Conservation (phyloP, 2,888 invertebrate genomes). For the Synergus umbraculus region DNA sequence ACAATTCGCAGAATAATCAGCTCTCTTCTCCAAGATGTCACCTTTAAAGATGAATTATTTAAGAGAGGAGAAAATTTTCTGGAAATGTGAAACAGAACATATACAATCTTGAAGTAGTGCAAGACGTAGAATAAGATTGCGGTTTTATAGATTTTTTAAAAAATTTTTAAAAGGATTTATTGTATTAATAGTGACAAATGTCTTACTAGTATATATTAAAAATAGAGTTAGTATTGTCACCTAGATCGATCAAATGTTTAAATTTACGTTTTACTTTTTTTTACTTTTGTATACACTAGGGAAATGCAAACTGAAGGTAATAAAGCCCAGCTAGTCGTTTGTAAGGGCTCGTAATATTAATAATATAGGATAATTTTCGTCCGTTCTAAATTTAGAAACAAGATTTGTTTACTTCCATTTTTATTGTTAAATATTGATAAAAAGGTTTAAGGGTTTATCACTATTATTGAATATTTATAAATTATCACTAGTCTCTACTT, state of each 20-base stretch:
- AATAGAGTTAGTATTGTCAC: not conserved
- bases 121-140: not conserved
- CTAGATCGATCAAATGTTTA: not conserved
- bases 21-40: constrained; percentile 67
- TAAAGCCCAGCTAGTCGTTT: not conserved
- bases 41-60: constrained; percentile 64
- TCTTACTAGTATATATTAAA: not conserved
- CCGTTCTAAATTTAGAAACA: not conserved
- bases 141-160: not conserved
- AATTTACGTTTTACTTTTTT: not conserved
- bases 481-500: not conserved
- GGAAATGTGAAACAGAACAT: not conserved
- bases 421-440: not conserved
- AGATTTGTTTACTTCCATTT: not conserved
- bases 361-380: not conserved
- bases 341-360: not conserved
- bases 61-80: not conserved
- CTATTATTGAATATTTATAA: not conserved
- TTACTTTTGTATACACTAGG: constrained; percentile 22
- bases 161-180: not conserved
- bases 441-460: not conserved
- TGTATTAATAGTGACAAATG: not conserved
- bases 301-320: not conserved
- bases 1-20: constrained; percentile 54
- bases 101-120: not conserved